Conservation (phyloP, 2,797 vertebrate species). For the Simalia tracyae region DNA sequence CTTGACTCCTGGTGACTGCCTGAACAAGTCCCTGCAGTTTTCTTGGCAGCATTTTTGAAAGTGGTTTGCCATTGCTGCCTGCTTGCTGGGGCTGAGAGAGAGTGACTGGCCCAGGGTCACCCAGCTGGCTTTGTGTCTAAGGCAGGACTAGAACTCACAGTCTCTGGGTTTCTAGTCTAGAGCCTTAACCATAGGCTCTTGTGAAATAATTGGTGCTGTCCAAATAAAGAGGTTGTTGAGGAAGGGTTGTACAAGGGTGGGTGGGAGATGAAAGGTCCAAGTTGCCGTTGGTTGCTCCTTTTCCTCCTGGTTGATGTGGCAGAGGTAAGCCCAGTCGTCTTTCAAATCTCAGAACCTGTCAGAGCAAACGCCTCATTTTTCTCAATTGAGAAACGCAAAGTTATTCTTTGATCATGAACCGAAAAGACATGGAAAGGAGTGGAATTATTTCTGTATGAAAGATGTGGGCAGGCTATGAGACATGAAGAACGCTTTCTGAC, state of each 20-base stretch:
- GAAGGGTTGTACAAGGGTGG: not conserved
- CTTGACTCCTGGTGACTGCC: not conserved
- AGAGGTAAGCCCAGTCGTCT: not conserved
- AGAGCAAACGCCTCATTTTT: not conserved
- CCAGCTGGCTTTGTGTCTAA: not conserved
- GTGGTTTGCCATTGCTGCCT: not conserved
- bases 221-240: not conserved
- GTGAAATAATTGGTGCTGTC: not conserved
- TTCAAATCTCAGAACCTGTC: too few species aligned
- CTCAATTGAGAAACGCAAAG: not conserved
- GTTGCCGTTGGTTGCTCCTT: not conserved
- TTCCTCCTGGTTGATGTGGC: not conserved
- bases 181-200: not conserved
- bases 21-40: not conserved
- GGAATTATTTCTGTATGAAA: not conserved
- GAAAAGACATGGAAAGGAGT: not conserved
- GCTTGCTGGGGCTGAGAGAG: not conserved
- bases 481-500: not conserved
- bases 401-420: slow-evolving; percentile 19
- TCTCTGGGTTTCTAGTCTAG: not conserved
- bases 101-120: not conserved
- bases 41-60: not conserved
- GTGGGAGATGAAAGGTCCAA: not conserved
- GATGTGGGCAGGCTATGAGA: not conserved
- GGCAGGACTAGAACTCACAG: not conserved